These are phyloP conservation scores for Manis pentadactyla DNA, from an alignment of 2,797 vertebrate genomes.

Conservation along the genomic window DNA sequence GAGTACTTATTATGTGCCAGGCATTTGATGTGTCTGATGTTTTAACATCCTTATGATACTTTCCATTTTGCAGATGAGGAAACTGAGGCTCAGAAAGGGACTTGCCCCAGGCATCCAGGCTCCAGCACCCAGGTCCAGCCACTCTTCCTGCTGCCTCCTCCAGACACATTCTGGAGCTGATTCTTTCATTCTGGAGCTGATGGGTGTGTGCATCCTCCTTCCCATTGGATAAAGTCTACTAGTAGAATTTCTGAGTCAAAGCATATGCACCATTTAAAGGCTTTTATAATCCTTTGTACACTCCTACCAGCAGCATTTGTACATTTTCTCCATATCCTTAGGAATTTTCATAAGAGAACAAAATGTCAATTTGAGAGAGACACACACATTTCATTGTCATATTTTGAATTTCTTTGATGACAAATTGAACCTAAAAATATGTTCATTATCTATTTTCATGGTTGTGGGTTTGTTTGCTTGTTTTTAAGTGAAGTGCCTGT, in stretches of 20 bases:
- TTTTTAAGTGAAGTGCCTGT: background rate
- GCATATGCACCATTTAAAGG: background rate
- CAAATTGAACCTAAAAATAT: slow-evolving; percentile 12
- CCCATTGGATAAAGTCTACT: background rate
- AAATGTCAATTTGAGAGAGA: background rate
- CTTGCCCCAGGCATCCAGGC: background rate
- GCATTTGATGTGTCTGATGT: background rate
- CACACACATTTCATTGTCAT: background rate
- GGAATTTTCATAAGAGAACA: slow-evolving; percentile 1
- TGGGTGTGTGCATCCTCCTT: background rate
- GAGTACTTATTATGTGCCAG: background rate
- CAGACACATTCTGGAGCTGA: background rate
- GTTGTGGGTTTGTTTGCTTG: background rate
- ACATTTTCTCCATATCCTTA: background rate
- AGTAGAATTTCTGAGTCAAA: background rate
- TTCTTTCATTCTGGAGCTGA: background rate
- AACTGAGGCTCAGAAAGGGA: background rate
- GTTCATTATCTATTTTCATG: background rate
- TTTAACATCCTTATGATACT: background rate
- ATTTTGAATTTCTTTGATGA: slow-evolving; percentile 9
- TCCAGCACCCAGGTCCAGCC: background rate
- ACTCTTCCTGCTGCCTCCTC: background rate
- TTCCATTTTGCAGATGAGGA: slow-evolving; percentile 48
- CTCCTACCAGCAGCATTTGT: background rate
- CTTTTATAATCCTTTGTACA: background rate